Conservation (phyloP, 1,140 invertebrate species). For the Drosophila seguyi region DNA sequence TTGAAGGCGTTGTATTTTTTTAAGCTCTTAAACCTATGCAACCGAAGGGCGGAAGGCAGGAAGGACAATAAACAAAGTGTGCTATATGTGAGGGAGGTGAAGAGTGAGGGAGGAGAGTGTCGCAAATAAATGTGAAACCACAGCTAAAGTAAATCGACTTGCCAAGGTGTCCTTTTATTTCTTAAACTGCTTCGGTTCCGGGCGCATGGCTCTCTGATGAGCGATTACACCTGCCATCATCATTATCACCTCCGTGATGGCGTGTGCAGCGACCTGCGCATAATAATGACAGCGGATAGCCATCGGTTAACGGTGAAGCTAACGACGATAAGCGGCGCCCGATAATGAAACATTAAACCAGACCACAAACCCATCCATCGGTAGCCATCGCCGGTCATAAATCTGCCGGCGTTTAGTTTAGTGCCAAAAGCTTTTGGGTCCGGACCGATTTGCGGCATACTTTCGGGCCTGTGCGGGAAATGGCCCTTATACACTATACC, state of each 20-base stretch:
- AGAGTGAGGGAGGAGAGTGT: slow-evolving; percentile 17
- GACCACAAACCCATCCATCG: slow-evolving; percentile 8
- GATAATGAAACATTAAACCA: slow-evolving; percentile 37
- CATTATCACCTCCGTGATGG: slow-evolving; percentile 7
- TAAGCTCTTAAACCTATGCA: slow-evolving; percentile 57
- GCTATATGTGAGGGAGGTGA: slow-evolving; percentile 4
- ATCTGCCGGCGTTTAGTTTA: slow-evolving; percentile 34
- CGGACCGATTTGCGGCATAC: slow-evolving; percentile 42
- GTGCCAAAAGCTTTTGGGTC: slow-evolving; percentile 12
- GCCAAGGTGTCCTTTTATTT: slow-evolving; percentile 4
- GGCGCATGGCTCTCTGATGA: slow-evolving; percentile 5
- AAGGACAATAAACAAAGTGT: slow-evolving; percentile 51
- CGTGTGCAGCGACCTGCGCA: slow-evolving; percentile 47
- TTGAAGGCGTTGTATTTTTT: slow-evolving; percentile 70
- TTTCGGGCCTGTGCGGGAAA: slow-evolving; percentile 36
- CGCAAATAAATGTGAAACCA: slow-evolving; percentile 56
- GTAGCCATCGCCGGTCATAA: slow-evolving; percentile 22
- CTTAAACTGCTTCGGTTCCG: background rate
- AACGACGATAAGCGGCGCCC: slow-evolving; percentile 42
- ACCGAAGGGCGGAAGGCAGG: slow-evolving; percentile 26
- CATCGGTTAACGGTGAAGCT: slow-evolving; percentile 43
- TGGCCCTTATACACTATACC: slow-evolving; percentile 49
- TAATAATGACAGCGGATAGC: slow-evolving; percentile 56
- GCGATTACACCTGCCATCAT: slow-evolving; percentile 20
- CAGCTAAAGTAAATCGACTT: slow-evolving; percentile 18